Conservation (phyloP, 1,140 invertebrate genomes). For the Zaprionus nigranus region DNA sequence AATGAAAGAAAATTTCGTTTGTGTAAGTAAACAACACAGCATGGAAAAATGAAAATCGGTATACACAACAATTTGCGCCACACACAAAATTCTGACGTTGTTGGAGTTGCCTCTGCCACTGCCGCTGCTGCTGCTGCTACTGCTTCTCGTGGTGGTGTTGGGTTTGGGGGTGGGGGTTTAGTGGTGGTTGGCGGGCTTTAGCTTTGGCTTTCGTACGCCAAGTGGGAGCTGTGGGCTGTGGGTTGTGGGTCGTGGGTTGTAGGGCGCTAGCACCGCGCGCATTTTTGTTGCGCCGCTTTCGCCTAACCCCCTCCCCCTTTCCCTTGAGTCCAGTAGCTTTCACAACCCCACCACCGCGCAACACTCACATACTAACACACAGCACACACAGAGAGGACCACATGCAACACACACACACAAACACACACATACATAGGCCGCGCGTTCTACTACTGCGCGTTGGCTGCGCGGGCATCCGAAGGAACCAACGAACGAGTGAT, state of each 20-base stretch:
- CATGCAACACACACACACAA: constrained; percentile 12
- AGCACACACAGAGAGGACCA: constrained; percentile 19
- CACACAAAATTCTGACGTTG: constrained; percentile 64
- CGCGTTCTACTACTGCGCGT: constrained; percentile 52
- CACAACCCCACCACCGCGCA: constrained; percentile 3
- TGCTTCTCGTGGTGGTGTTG: constrained; percentile 35
- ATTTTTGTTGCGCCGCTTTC: constrained; percentile 73
- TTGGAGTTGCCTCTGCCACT: constrained; percentile 45
- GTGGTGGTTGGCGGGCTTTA: constrained; percentile 45
- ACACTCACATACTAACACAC: constrained; percentile 37
- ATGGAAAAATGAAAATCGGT: constrained; percentile 83
- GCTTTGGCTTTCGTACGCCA: constrained; percentile 22
- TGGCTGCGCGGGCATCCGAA: constrained; percentile 53
- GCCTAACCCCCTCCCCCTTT: constrained; percentile 23
- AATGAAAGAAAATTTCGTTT: constrained; percentile 77
- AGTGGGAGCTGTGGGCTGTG: constrained; percentile 35
- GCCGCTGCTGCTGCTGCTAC: constrained; percentile 3
- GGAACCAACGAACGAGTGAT: constrained; percentile 29
- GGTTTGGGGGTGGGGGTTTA: constrained; percentile 14
- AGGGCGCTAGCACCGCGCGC: constrained; percentile 73
- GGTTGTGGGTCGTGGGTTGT: constrained; percentile 38
- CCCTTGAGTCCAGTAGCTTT: constrained; percentile 7
- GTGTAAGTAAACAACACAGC: constrained; percentile 83
- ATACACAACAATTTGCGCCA: constrained; percentile 83
- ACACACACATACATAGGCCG: constrained; percentile 15